Base-by-base conservation (phyloP, 2,888 invertebrate genomes). In the Acrocera orbiculus region DNA sequence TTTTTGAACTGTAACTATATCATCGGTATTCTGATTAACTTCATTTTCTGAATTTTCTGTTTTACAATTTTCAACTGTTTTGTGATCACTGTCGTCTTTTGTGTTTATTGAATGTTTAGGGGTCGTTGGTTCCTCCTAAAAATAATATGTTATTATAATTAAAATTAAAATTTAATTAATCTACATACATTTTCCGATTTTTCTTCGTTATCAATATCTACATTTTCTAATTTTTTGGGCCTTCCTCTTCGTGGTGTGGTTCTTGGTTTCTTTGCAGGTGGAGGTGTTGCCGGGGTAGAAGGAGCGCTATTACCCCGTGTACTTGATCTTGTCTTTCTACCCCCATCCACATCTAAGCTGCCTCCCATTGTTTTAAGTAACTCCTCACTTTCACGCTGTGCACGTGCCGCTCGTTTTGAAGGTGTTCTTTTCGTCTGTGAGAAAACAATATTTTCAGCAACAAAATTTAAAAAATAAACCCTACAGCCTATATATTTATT, bases 281-380 rank as follows among this genome's bases (percentile, higher is more conserved):
- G 58, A 36, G 59, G 56, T 13, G 57, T 57, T 10, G 46, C 44
- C 3, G 48, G 42, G 11, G 48, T 46, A 27, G 48, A 37, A 15
- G 49, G 45, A 30, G 48, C 47, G 20, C 51, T 51, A 30, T 52
- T 53, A 29, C 58, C 54, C 20, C 58, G 51, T 16, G 56, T 50
- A 43, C 58, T 59, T 15, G 60, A 60, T 25, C 60, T 52, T 17
- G 60, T 60, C 16, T 50, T 52, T 24, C 60, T 48, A 5, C 58
- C 58, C 8, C 57, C 56, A 32, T 55, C 58, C 16, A 56, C 42
- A 33, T 58, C 57, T 22, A 58, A 33, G 22, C 46, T 53, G 10
- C 57, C 56, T n/a, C 60, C 60, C 50, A 60, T 52, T 16, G 47
- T 56, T 35, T 58, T 54, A 1, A 60, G 53, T 10, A 60, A 44